Conservation (phyloP, 1,140 invertebrate genomes). For the Polypedilum pembai region DNA sequence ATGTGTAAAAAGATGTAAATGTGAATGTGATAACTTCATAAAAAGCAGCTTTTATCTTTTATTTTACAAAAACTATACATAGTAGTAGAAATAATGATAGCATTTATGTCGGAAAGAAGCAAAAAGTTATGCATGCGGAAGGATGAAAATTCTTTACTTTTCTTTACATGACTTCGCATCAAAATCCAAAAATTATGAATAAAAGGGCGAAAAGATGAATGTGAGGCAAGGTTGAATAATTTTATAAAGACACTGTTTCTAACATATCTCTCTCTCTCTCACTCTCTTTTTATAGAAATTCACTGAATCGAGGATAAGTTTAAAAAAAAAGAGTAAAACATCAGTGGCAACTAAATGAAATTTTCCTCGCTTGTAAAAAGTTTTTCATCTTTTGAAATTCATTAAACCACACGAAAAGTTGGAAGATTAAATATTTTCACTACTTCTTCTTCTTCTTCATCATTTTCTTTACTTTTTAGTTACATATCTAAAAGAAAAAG, state of each 20-base stretch:
- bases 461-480: no score
- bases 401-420: background rate
- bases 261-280: background rate
- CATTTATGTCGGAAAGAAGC: no score
- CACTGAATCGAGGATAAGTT: background rate
- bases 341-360: background rate
- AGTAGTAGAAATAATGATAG: no score
- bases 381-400: background rate
- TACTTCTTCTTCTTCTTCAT: no score
- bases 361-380: background rate
- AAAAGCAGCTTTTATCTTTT: no score
- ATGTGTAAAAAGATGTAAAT: no score
- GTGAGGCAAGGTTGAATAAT: background rate
- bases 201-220: background rate
- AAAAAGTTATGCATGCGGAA: background rate
- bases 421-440: no score
- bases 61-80: no score
- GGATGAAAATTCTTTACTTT: background rate
- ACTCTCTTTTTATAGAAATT: background rate
- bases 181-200: background rate
- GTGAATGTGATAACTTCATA: no score
- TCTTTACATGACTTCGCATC: background rate
- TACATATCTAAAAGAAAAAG: no score
- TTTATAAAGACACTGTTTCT: background rate
- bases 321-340: constrained; percentile 11